A percentile compares a stretch with the other conserved stretches of the same genome.
Evolutionary conservation across 2,113 vertebrate genomes (phyloP).

Genomic region (Hippocampus comes): DNA sequence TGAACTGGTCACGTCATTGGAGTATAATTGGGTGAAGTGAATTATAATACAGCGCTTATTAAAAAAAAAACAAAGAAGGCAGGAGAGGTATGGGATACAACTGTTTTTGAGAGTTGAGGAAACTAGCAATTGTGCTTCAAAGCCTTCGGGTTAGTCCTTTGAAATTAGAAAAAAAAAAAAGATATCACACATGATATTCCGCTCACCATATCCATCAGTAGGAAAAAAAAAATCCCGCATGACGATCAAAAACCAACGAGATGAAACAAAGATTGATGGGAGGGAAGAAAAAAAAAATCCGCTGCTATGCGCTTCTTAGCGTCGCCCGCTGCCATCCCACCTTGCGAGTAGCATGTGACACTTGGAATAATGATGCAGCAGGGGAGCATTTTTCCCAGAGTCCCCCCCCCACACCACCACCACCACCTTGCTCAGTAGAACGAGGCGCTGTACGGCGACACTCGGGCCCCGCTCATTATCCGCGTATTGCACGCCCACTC

Average conservation of each 20-base stretch:
- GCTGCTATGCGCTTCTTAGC: not conserved
- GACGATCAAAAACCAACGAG: conserved; percentile 22
- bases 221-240: conserved; percentile 12
- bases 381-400: conserved; percentile 22
- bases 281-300: conserved; percentile 4
- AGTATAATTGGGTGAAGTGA: too few relatives aligned
- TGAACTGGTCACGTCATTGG: too few relatives aligned
- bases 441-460: conserved; percentile 33
- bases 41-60: too few relatives aligned
- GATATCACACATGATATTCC: not conserved
- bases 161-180: not conserved
- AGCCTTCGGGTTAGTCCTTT: not conserved
- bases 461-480: conserved; percentile 40
- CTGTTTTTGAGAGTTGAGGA: not conserved
- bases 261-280: not conserved
- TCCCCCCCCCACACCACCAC: not conserved
- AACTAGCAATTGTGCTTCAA: not conserved
- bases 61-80: too few relatives aligned
- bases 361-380: conserved; percentile 38
- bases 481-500: conserved; percentile 15
- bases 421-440: conserved; percentile 9
- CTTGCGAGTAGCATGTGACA: conserved; percentile 11
- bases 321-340: conserved; percentile 1
- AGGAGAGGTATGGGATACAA: not conserved
- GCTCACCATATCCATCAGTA: conserved; percentile 21